Base-by-base conservation (phyloP, 1,140 invertebrate genomes). In the Conus ventricosus region DNA sequence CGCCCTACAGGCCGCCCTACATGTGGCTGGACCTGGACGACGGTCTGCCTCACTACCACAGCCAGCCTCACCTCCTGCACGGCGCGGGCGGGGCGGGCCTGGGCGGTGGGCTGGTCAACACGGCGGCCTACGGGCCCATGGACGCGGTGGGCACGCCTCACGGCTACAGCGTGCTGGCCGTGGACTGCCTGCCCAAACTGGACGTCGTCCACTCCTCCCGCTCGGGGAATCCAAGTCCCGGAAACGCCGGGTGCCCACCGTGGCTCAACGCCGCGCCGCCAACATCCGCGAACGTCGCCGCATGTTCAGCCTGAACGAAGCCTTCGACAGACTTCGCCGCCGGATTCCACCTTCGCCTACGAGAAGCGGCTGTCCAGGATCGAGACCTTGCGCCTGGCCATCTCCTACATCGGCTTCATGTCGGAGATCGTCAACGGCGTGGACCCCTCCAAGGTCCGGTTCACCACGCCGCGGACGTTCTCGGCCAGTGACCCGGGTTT, bases 401-500 rank as follows among this genome's bases (percentile, higher is more conserved):
- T 99, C 91, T 99, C 98, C 11, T 99, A 99, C 95, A 99, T 99
- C 91, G 97, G 97, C 67, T 99, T 99, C 95, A 99, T 99, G 98
- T 97, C 97, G 71, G 98, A 99, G 93, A 95, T 99, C 23, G 95
- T 99, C 6, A 85, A 93, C 85, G 92, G 92, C 51, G 88, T 90
- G 83, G 91, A 92, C 76, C 91, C 91, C 3, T 63, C 85, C 25
- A 90, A 89, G 23, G 71, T 89, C 8, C 39, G 82, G 23, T 63
- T 91, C n/a, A 87, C 80, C 25, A 25, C 80, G 20, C 85, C 88
- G 53, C n/a, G 53, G 4, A 53, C 76, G 15, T 81, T 54, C 51
- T 8, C 60, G 17, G 39, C 17, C 51, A 25, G 20, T 10, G 80
- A 81, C 15, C 51, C 80, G 8, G 25, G 10, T 25, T 81, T 81